Percentiles rank a stretch among this genome's conserved stretches.
Evolutionary conservation across 1,140 invertebrate genomes (phyloP).

Genomic region (Scaptomyza hsui): DNA sequence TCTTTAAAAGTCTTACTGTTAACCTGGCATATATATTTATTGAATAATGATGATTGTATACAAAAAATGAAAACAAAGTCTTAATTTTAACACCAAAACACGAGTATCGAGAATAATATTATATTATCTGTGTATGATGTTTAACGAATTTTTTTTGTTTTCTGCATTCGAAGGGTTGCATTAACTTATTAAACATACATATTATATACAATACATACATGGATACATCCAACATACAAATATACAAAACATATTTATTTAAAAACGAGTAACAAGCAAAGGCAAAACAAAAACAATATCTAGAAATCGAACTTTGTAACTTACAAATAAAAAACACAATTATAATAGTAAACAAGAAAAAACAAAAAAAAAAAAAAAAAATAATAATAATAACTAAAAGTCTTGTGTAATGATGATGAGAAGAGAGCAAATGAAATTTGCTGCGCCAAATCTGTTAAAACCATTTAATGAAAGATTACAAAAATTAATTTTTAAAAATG

Average conservation of each 20-base stretch:
- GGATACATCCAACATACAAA: conserved; percentile 41
- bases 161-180: conserved; percentile 67
- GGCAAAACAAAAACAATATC: conserved; percentile 28
- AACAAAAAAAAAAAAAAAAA: conserved; percentile 13
- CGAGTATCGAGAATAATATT: conserved; percentile 20
- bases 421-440: conserved; percentile 75
- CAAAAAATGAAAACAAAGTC: conserved; percentile 58
- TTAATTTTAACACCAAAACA: conserved; percentile 49
- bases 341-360: too few relatives aligned
- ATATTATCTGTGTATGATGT: conserved; percentile 33
- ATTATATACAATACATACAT: conserved; percentile 48
- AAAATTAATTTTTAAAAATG: conserved; percentile 79
- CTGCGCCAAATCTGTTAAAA: conserved; percentile 81
- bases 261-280: conserved; percentile 32
- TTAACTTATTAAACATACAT: conserved; percentile 70
- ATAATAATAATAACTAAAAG: conserved; percentile 51
- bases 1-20: conserved; percentile 60
- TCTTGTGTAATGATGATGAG: conserved; percentile 56
- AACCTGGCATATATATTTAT: conserved; percentile 60
- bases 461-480: conserved; percentile 79
- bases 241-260: conserved; percentile 68
- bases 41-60: conserved; percentile 59
- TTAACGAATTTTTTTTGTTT: conserved; percentile 61
- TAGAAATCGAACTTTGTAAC: conserved; percentile 40
- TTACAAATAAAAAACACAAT: conserved; percentile 29